Conservation (phyloP, 1,140 invertebrate species). For the Ceratina australensis region DNA sequence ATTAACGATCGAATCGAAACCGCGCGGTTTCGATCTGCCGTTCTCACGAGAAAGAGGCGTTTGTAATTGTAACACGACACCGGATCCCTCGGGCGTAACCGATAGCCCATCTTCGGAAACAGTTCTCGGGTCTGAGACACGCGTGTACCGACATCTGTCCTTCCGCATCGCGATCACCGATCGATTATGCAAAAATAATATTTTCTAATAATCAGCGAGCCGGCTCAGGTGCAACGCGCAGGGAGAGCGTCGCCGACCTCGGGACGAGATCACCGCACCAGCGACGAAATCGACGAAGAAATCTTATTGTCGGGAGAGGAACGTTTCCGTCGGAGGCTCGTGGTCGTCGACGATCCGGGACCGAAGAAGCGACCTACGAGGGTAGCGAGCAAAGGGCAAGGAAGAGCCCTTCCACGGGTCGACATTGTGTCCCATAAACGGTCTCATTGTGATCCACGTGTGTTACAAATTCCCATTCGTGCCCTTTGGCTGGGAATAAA, state of each 20-base stretch:
- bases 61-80: conserved; percentile 45
- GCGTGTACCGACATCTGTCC: conserved; percentile 25
- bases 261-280: not conserved
- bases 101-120: conserved; percentile 19
- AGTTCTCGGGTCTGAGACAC: conserved; percentile 11
- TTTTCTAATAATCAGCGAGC: conserved; percentile 69
- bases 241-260: conserved; percentile 50
- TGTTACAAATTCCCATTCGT: conserved; percentile 73
- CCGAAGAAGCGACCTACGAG: not conserved
- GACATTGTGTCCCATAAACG: conserved; percentile 65
- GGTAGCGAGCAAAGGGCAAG: not conserved
- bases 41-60: conserved; percentile 47
- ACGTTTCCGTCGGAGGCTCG: not conserved
- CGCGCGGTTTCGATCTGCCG: not conserved
- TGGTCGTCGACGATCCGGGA: not conserved
- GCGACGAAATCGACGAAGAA: conserved; percentile 42
- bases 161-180: conserved; percentile 7
- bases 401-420: conserved; percentile 42
- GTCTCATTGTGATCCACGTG: conserved; percentile 69
- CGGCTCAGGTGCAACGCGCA: conserved; percentile 33
- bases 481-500: conserved; percentile 69
- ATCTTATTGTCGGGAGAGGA: conserved; percentile 53
- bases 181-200: conserved; percentile 74
- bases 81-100: not conserved
- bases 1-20: conserved; percentile 11